Percentiles rank a stretch among this genome's conserved stretches.
Evolutionary conservation across 2,888 invertebrate species (phyloP).

Genomic region (Chrysolina oricalcia): DNA sequence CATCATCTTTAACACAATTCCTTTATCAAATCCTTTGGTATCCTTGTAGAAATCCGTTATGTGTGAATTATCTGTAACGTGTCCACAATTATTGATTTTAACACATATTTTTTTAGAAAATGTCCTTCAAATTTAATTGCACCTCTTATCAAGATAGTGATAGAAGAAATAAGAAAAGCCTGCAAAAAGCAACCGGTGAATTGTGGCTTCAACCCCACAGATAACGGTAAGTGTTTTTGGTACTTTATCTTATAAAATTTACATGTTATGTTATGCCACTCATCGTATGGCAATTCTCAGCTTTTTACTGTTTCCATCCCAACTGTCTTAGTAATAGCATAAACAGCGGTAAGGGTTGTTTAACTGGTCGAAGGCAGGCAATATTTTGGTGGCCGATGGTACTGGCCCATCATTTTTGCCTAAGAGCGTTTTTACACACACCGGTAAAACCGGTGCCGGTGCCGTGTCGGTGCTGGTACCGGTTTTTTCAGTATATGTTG

Average conservation of each 20-base stretch:
- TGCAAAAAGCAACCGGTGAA: conserved; percentile 79
- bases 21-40: conserved; percentile 30
- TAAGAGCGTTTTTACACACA: too few relatives aligned
- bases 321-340: too few relatives aligned
- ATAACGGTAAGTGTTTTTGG: conserved; percentile 74
- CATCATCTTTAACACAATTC: not conserved
- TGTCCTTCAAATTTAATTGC: conserved; percentile 81
- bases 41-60: conserved; percentile 41
- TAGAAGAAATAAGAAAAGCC: conserved; percentile 79
- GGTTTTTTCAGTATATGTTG: too few relatives aligned
- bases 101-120: conserved; percentile 74
- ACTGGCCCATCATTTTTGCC: too few relatives aligned
- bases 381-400: too few relatives aligned
- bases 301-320: not conserved
- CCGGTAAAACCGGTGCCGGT: too few relatives aligned
- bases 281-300: not conserved
- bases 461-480: too few relatives aligned
- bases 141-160: conserved; percentile 79
- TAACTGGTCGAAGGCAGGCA: too few relatives aligned
- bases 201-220: conserved; percentile 78
- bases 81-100: conserved; percentile 34
- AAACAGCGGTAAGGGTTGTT: too few relatives aligned
- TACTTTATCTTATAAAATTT: too few relatives aligned
- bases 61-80: conserved; percentile 10
- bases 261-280: too few relatives aligned